Base-by-base conservation (phyloP, 1,140 invertebrate genomes). In the Paraescarpia echinospica region DNA sequence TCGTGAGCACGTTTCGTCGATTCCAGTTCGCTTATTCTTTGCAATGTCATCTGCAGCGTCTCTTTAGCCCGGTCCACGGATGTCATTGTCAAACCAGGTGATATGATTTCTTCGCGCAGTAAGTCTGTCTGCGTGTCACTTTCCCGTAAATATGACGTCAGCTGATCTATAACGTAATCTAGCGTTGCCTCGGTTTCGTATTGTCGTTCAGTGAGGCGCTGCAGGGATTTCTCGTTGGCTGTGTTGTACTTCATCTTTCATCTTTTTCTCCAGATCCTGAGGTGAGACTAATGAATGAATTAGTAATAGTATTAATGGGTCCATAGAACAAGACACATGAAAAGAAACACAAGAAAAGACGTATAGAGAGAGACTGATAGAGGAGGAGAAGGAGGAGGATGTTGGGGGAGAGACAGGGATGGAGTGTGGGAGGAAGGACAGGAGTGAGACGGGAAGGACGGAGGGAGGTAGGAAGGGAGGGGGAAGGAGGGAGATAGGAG, bases 211-310 rank as follows among this genome's bases (percentile, higher is more conserved):
- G 92, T 93, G 1, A 93, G 92, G 34, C 93, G 91, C 89, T 93
- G 92, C 89, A 93, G 90, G 35, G 93, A 92, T 89, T 92, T 93
- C 89, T 94, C 94, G 92, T 93, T 94, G 22, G 94, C 94, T 89
- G 93, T 91, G 33, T 93, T 94, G 90, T 92, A 94, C 2, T 90
- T 77, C 77, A 94, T 91, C n/a, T n/a, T n/a, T n/a, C n/a, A n/a
- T n/a, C 90, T 94, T 94, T 33, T 91, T 93, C 59, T 92, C 91
- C 35, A 94, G 91, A 89, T 93, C 59, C 92, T 27, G 34, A 89
- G 33, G 92, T 94, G 91, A 93, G 92, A 35, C 93, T 93, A 27
- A 90, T n/a, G 77, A 93, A n/a, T n/a, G n/a, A 41, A 2, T 92
- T 89, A 27, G 92, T 93, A 35, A n/a, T n/a, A 90, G 41, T 4